These are phyloP conservation scores for Osmerus eperlanus DNA, from an alignment of 2,113 vertebrate species.

Conservation along the genomic window DNA sequence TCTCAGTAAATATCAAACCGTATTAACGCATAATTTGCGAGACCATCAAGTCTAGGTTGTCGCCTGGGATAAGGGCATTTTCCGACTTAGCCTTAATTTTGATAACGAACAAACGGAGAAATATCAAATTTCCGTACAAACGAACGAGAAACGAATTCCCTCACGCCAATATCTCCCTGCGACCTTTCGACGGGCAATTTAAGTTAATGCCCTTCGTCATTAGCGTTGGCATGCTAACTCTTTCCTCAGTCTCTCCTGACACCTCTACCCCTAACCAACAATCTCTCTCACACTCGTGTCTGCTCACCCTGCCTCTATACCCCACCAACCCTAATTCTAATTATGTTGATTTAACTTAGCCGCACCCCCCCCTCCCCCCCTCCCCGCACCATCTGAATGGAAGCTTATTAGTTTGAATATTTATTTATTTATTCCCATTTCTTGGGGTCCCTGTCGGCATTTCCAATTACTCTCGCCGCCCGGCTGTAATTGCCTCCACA, in stretches of 20 bases:
- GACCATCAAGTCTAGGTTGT: slow-evolving; percentile 1
- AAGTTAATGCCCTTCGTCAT: slow-evolving; percentile 41
- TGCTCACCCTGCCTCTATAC: slow-evolving; percentile 61
- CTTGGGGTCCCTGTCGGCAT: slow-evolving; percentile 97
- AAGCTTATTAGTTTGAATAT: slow-evolving; percentile 99
- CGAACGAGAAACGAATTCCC: slow-evolving; percentile 12
- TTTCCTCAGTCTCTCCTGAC: slow-evolving; percentile 32
- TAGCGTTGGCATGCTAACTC: slow-evolving; percentile 38
- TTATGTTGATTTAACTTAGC: slow-evolving; percentile 99
- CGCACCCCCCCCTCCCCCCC: slow-evolving; percentile 72
- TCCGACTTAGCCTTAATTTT: slow-evolving; percentile 13
- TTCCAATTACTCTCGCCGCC: slow-evolving; percentile 99
- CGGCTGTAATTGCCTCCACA: slow-evolving; percentile 99
- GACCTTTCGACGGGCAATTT: slow-evolving; percentile 36
- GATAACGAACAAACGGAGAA: slow-evolving; percentile 8
- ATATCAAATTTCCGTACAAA: slow-evolving; percentile 18
- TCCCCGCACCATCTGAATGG: slow-evolving; percentile 72
- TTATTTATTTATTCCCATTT: slow-evolving; percentile 99
- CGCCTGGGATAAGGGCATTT: slow-evolving; percentile 5
- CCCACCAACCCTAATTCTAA: slow-evolving; percentile 91
- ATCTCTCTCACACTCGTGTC: slow-evolving; percentile 54
- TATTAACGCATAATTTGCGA: slow-evolving; percentile 16
- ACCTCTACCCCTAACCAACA: slow-evolving; percentile 49
- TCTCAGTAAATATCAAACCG: slow-evolving; percentile 17
- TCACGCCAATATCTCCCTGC: background rate